Evolutionary conservation across 2,113 vertebrate genomes (phyloP).

Genomic region (Sciurus niger): DNA sequence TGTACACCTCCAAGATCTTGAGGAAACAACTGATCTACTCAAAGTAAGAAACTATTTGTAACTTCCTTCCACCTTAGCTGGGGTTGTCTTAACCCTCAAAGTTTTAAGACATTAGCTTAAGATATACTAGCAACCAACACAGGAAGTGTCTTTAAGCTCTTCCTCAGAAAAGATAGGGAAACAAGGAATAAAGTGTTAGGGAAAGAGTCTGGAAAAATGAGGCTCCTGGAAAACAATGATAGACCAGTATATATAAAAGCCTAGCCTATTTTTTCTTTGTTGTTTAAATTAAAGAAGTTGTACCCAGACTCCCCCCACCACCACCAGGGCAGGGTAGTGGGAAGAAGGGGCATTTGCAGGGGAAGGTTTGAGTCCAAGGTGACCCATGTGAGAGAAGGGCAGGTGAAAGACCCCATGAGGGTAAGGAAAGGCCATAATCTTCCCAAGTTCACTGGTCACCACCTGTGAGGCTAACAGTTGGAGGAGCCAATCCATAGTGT

Average conservation of each 20-base stretch:
- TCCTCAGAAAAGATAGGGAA: slow-evolving; percentile 3
- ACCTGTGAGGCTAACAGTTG: slow-evolving; percentile 63
- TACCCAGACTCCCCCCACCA: background rate
- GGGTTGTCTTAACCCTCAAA: background rate
- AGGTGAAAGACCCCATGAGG: slow-evolving; percentile 39
- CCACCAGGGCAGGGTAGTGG: no score
- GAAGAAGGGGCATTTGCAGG: background rate
- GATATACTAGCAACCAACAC: background rate
- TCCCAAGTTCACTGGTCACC: slow-evolving; percentile 14
- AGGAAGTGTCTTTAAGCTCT: background rate
- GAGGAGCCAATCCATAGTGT: slow-evolving; percentile 11
- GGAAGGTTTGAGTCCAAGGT: slow-evolving; percentile 47
- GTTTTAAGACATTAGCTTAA: background rate
- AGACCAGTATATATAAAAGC: background rate
- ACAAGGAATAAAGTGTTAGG: background rate
- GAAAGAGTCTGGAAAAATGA: slow-evolving; percentile 7
- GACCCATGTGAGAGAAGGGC: background rate
- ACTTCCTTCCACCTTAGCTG: background rate
- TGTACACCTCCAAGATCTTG: background rate
- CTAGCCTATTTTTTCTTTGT: background rate
- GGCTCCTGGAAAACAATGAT: slow-evolving; percentile 9
- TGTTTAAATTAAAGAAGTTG: slow-evolving; percentile 38
- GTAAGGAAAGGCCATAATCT: slow-evolving; percentile 20
- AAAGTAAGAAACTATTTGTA: background rate
- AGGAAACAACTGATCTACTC: background rate